Base-by-base conservation (phyloP, 2,888 invertebrate species). In the Argynnis bischoffii region DNA sequence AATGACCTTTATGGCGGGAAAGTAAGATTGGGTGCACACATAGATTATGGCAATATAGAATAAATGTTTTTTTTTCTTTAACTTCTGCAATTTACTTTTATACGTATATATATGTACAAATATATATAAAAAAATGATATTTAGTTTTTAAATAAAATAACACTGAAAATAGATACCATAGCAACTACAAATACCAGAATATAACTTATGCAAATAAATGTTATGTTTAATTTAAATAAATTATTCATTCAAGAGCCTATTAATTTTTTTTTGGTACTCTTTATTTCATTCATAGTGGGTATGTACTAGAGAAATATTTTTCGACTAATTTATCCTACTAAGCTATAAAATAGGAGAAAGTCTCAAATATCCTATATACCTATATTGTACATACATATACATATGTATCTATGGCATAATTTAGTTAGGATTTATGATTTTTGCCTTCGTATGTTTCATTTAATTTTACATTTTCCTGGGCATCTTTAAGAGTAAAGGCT, bases 1-100 rank as follows among this genome's bases (percentile, higher is more conserved):
- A 72, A 75, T 80, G 85, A 81, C 79, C 85, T 74, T 75, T 72
- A 74, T 76, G 77, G 82, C 83, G 83, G 82, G 83, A 81, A 80
- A 76, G 79, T 80, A 78, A 81, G 80, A 82, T 81, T 78, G 78
- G 76, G 72, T 72, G 66, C 63, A 68, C 61, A 66, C 70, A 72
- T 70, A 67, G 71, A 72, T 69, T 74, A 60, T 64, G 66, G 61
- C 66, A 69, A 61, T 67, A 65, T 63, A 51, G 51, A 63, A 48
- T 55, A 16, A 31, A 60, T n/a, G 35, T 18, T 18, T 50, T 14
- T 35, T 35, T 51, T 51, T 50, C 15, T 18, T n/a, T 61, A 4
- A 51, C 5, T 15, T 61, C 16, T 35, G 11, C 1, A 13, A 14
- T 31, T 35, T 51, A 50, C 31, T 41, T 51, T 51, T 41, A 51